phyloP scores from a whole-genome alignment of 2,888 invertebrate genomes.

The Tenthredo distinguenda region DNA sequence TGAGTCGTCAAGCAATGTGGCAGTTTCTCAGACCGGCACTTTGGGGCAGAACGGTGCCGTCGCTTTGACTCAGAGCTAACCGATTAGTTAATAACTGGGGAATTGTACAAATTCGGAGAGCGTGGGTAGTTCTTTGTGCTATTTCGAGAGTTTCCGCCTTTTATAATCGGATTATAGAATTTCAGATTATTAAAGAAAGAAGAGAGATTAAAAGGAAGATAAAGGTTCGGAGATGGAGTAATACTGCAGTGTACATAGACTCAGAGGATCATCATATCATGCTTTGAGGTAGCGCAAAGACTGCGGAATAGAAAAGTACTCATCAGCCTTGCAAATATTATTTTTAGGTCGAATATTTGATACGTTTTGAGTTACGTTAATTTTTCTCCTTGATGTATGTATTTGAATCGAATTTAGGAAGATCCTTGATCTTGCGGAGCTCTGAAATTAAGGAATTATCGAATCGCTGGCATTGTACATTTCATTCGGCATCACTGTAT shows the following conservation, averaged over 20 bases:
- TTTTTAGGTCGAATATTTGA: not conserved
- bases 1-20: slow-evolving; percentile 67
- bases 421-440: not conserved
- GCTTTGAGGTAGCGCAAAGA: not conserved
- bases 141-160: not conserved
- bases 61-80: slow-evolving; percentile 68
- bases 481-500: not conserved
- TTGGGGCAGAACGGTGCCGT: slow-evolving; percentile 68
- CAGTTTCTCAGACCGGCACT: slow-evolving; percentile 64
- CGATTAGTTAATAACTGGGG: not conserved
- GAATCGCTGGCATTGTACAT: not conserved
- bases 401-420: not conserved
- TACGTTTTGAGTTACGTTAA: not conserved
- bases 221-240: not conserved
- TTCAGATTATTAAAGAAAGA: not conserved
- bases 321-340: not conserved
- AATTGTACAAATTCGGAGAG: slow-evolving; percentile 27
- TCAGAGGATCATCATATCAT: not conserved
- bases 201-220: not conserved
- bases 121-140: not conserved
- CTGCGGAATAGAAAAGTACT: not conserved
- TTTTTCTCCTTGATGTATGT: not conserved
- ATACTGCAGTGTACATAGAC: not conserved
- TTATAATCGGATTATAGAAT: not conserved
- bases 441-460: not conserved